Conservation (phyloP, 2,113 vertebrate species). For the human region GRCh38 chr5:11353001-11353500, state of each 20-base stretch:
- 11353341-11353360: not conserved
- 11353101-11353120: not conserved
- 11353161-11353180: fast-evolving
- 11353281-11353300: no score
- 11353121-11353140: not conserved
- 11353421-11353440: not conserved
- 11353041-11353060: no score
- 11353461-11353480: not conserved
- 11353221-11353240: fast-evolving
- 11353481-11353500: no score
- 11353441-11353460: not conserved
- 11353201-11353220: not conserved
- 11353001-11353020: not conserved
- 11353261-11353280: not conserved
- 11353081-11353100: not conserved
- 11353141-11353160: not conserved
- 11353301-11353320: not conserved
- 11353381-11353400: not conserved
- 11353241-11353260: fast-evolving
- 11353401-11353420: not conserved
- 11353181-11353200: not conserved
- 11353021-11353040: no score
- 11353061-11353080: not conserved
- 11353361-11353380: not conserved
- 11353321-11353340: not conserved